These are phyloP conservation scores for Dipodomys merriami DNA, from an alignment of 2,113 vertebrate genomes.

Conservation along the genomic window DNA sequence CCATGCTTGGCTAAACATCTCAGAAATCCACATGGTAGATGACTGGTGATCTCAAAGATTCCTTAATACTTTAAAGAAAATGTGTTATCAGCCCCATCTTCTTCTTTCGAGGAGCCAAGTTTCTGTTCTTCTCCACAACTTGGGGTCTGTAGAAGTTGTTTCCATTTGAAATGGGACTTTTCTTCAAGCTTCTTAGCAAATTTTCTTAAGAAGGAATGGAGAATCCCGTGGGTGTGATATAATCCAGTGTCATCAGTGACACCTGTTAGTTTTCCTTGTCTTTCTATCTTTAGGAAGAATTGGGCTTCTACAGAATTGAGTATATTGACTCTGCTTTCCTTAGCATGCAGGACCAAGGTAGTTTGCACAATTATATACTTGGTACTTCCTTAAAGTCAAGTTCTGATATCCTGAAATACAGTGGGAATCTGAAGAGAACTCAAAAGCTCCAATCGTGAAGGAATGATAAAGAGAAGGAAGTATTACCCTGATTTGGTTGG, in stretches of 20 bases:
- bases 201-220: background rate
- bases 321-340: background rate
- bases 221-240: fast-evolving
- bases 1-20: background rate
- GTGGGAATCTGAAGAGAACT: background rate
- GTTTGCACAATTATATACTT: constrained; percentile 25
- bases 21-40: background rate
- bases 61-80: constrained; percentile 8
- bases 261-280: background rate
- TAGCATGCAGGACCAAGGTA: background rate
- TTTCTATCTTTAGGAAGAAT: background rate
- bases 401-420: background rate
- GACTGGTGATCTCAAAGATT: background rate
- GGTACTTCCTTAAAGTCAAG: constrained; percentile 35
- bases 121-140: background rate
- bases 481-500: background rate
- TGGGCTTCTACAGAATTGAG: background rate
- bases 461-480: background rate
- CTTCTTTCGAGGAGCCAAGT: background rate
- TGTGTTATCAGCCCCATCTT: background rate
- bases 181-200: background rate
- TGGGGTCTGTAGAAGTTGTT: background rate
- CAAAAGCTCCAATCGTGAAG: background rate
- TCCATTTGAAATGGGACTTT: background rate
- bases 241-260: background rate